Base-by-base conservation (phyloP, 2,113 vertebrate species). In the Pseudonaja textilis region DNA sequence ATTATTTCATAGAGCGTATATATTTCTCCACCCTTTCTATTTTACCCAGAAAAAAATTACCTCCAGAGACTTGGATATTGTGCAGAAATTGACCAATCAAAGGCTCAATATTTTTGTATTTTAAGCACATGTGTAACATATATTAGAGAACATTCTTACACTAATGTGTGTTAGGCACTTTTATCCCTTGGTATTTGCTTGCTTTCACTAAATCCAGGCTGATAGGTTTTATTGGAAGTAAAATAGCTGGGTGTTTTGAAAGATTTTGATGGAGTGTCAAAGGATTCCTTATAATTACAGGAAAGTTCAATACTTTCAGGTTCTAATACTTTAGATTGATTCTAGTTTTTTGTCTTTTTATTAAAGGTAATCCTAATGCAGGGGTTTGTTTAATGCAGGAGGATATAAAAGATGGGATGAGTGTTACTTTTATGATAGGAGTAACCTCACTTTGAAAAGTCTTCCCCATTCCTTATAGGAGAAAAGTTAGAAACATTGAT, bases 261-360 rank as follows among this genome's bases (percentile, higher is more conserved):
- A 93, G 64, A 52, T 93, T 91, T 85, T 89, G 87, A 91, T 91
- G 52, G 90, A 42, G 61, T 85, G n/a, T 81, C 45, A 89, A 88
- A 85, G 45, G 64, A 50, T 85, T 61, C 45, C 90, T 91, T 50
- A 14, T 29, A 74, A 88, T 61, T 91, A 89, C 69, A 42, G 10
- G 91, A 91, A 91, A 89, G 55, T 25, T 93, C 90, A 93, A 64
- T 89, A 93, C n/a, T 59, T 61, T 88, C 52, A 89, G 89, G 52
- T 81, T 81, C 25, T 57, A 54, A 11, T 74, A 54, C 25, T 91
- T 59, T 52, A 39, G 59, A 42, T 14, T 91, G 55, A 57, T 69
- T 89, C 20, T 90, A 87, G 25, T 56, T 74, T 89, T 90, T 50
- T 89, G 55, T 57, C 57, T 56, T 52, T 92, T 81, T 18, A 89